These are phyloP conservation scores for Hyla sarda DNA, from an alignment of 2,113 vertebrate genomes.

Conservation along the genomic window DNA sequence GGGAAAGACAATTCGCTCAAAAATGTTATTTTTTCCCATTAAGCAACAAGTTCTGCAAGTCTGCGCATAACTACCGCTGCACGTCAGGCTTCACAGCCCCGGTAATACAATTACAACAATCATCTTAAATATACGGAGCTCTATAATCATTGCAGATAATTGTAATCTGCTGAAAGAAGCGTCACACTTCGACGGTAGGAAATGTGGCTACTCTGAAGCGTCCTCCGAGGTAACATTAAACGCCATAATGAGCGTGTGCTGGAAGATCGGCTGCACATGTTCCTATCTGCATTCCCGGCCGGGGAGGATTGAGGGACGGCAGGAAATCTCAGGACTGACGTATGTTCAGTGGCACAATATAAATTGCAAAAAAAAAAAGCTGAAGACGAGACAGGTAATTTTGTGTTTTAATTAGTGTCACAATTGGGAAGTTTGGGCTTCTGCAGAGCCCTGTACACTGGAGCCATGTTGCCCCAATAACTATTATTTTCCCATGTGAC, in stretches of 20 bases:
- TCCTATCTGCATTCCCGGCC: neutral
- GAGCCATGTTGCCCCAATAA: no score
- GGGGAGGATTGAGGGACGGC: neutral
- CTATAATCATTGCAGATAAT: neutral
- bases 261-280: slow-evolving; percentile 25
- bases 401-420: no score
- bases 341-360: neutral
- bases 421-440: no score
- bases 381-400: no score
- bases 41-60: neutral
- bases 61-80: neutral
- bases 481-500: no score
- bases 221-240: slow-evolving; percentile 42
- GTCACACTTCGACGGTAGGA: slow-evolving; percentile 14
- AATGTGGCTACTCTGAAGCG: slow-evolving; percentile 11
- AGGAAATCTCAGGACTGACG: neutral
- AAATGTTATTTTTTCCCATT: neutral
- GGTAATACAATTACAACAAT: slow-evolving; percentile 31
- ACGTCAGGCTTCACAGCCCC: neutral
- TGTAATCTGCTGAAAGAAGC: slow-evolving; percentile 23
- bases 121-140: slow-evolving; percentile 6
- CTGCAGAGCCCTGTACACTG: no score
- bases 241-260: slow-evolving; percentile 20
- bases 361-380: neutral
- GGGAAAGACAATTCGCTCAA: neutral